These are phyloP conservation scores for Trichoplusia ni DNA, from an alignment of 1,140 invertebrate species.

Conservation along the genomic window DNA sequence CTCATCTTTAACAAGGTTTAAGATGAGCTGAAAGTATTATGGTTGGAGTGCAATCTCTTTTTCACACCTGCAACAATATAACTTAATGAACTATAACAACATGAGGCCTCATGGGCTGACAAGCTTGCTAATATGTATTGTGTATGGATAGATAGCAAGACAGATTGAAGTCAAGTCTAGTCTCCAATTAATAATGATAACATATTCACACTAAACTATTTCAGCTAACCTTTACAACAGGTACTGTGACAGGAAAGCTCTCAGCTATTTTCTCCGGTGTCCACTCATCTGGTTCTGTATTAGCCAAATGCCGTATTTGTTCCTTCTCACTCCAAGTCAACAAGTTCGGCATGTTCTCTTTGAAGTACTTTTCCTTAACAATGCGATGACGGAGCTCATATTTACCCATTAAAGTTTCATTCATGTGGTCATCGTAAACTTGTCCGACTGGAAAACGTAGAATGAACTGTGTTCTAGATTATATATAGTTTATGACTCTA, in stretches of 20 bases:
- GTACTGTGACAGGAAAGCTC: conserved; percentile 88
- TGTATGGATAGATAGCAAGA: no score
- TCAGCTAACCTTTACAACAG: conserved; percentile 81
- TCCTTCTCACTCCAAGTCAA: conserved; percentile 92
- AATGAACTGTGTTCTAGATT: no score
- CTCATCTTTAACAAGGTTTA: no score
- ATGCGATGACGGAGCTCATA: conserved; percentile 81
- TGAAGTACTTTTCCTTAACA: conserved; percentile 88
- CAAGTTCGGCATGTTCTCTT: conserved; percentile 86
- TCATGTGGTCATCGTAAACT: conserved; percentile 61
- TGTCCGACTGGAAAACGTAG: conserved; percentile 58
- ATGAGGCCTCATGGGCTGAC: no score
- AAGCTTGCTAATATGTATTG: no score
- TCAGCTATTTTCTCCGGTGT: conserved; percentile 86
- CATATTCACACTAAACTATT: neutral
- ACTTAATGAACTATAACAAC: no score
- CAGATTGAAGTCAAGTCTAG: no score
- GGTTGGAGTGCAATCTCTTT: no score
- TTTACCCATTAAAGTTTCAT: conserved; percentile 63
- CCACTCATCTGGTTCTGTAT: conserved; percentile 87
- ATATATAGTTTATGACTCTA: no score
- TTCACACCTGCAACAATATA: no score
- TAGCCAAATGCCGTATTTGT: conserved; percentile 88
- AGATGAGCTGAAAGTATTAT: no score
- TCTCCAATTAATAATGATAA: neutral